Percentiles rank a stretch among this genome's conserved stretches.
Evolutionary conservation across 2,113 vertebrate species (phyloP).

Genomic region (Myotis yumanensis): DNA sequence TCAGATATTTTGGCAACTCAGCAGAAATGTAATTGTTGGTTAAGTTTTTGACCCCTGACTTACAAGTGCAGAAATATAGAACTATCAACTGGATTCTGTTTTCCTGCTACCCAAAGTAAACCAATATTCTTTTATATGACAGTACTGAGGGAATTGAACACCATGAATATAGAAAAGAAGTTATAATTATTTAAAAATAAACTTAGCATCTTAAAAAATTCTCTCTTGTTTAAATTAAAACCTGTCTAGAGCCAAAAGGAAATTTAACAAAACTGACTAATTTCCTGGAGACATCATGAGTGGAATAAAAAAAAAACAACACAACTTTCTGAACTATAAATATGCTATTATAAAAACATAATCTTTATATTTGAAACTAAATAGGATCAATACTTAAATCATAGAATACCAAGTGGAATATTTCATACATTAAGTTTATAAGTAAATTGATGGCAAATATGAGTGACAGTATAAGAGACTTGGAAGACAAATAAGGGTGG

Average conservation of each 20-base stretch:
- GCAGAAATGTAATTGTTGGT: neutral
- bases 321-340: neutral
- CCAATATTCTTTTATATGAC: neutral
- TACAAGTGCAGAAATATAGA: neutral
- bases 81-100: neutral
- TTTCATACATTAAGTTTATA: neutral
- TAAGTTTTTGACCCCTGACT: neutral
- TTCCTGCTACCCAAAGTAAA: neutral
- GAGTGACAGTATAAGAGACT: neutral
- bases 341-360: neutral
- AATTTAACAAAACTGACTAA: neutral
- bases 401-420: neutral
- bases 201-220: neutral
- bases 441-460: neutral
- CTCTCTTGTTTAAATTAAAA: neutral
- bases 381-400: neutral
- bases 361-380: neutral
- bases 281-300: neutral
- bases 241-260: neutral
- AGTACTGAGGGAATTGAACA: neutral
- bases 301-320: neutral
- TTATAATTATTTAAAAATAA: neutral
- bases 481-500: neutral
- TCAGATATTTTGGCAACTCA: neutral
- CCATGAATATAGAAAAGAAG: neutral